Percentiles rank a stretch among this genome's conserved stretches.
phyloP scores from a whole-genome alignment of 2,113 vertebrate species.

The Tapirus terrestris region DNA sequence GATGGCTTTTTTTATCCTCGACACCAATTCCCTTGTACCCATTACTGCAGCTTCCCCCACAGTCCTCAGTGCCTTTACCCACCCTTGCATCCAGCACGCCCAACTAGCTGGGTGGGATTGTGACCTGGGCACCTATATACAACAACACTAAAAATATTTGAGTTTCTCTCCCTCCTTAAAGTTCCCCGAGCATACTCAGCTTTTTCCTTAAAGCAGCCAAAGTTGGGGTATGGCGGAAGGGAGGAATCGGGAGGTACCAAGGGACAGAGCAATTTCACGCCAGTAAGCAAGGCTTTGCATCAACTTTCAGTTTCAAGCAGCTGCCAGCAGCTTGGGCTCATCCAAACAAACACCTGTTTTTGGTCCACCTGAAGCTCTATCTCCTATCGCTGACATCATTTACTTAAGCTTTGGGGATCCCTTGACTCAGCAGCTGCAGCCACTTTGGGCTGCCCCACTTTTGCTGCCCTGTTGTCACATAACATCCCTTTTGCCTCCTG shows the following conservation, averaged over 20 bases:
- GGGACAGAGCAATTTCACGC: background rate
- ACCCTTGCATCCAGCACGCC: background rate
- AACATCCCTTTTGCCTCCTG: background rate
- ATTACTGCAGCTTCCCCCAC: background rate
- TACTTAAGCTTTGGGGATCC: background rate
- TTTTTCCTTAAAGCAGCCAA: background rate
- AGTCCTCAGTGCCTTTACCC: background rate
- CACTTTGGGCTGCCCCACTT: background rate
- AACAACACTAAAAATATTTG: background rate
- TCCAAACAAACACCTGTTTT: background rate
- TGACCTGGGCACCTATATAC: background rate
- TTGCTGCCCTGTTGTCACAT: background rate
- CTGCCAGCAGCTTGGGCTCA: background rate
- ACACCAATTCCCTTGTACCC: background rate
- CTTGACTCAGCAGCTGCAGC: background rate
- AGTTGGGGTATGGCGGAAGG: background rate
- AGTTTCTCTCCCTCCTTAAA: background rate
- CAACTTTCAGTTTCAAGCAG: background rate
- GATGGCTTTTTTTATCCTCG: background rate
- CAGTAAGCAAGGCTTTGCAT: background rate
- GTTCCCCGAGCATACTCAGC: background rate
- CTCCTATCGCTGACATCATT: background rate
- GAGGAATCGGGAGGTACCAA: background rate
- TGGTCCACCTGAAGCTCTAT: background rate
- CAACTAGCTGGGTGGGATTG: background rate